Conservation (phyloP, 1,140 invertebrate genomes). For the Sitophilus oryzae region DNA sequence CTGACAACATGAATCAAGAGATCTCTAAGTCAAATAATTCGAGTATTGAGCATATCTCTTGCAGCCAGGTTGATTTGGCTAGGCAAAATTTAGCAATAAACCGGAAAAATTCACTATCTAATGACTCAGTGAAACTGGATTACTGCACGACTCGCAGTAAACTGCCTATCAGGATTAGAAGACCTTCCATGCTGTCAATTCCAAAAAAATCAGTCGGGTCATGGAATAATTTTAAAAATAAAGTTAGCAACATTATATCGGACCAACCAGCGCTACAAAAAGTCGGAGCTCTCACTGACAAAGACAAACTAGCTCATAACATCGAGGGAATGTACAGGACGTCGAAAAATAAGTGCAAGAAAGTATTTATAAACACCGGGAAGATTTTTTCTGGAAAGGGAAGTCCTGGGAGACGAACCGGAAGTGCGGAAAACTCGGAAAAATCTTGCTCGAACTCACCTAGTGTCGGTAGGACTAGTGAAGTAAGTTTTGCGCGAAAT, state of each 20-base stretch:
- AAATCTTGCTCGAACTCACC: constrained; percentile 23
- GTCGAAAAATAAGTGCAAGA: constrained; percentile 40
- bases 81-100: constrained; percentile 9
- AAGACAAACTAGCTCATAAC: constrained; percentile 34
- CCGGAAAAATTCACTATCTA: constrained; percentile 2
- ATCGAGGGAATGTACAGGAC: constrained; percentile 40
- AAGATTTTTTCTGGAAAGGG: constrained; percentile 33
- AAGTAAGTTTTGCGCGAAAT: constrained; percentile 14
- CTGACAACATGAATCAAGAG: constrained; percentile 29
- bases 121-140: constrained; percentile 26
- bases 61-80: constrained; percentile 30
- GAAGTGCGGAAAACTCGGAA: constrained; percentile 4
- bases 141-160: constrained; percentile 32
- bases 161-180: constrained; percentile 28
- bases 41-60: constrained; percentile 41
- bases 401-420: constrained; percentile 18
- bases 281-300: constrained; percentile 37
- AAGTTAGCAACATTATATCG: constrained; percentile 36
- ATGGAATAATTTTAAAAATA: constrained; percentile 39
- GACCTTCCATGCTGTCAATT: constrained; percentile 32
- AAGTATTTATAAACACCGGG: constrained; percentile 38
- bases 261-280: constrained; percentile 38
- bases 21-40: constrained; percentile 20
- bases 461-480: constrained; percentile 32
- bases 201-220: constrained; percentile 28